Evolutionary conservation across 35 echinoderm and acorn worm species (phyloP), one percentile per base, ranked within the genome.

Genomic region (Apostichopus japonicus): DNA sequence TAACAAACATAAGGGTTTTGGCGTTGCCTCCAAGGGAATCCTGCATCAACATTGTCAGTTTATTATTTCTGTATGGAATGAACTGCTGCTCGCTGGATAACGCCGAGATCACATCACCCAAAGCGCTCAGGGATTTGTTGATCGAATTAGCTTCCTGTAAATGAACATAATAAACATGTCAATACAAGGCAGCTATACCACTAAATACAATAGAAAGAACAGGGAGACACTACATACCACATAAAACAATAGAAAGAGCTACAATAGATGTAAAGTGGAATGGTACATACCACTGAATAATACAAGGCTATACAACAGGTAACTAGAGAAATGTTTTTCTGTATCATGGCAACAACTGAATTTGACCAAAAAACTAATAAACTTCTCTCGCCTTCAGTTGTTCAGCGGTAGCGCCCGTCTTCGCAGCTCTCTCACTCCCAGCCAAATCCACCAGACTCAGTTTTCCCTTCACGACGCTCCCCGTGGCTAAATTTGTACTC

Each of bases 1-100:
- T 98, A 70, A 98, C 96, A 72, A 98, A 98, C 94, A 98, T 98
- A 78, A 99, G 97, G 0, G 97, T 99, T 76, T 96, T 99, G 52
- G 97, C 93, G 73, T 99, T 99, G 71, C 95, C 97, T 61, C 97
- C 95, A 3, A 99, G 78, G 9, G 97, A 96, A 53, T 99, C 95
- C 52, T 99, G 97, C 97, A 99, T 99, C 5, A 99, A 92, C 93
- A 99, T 94, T 56, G 97, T 99, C 53, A 99, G 93, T 78, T 99
- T 99, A 77, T 99, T 99, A 92, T 99, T 99, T 56, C 97, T 87
- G 88, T 96, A 96, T 23, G 95, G 94, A 21, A 99, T 99, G 93
- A 96, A 99, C 27, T 95, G 96, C 77, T 99, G 97, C 87, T 96
- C 95, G 76, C 95, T 96, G 73, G 97, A 96, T 16, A 96, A 67